Percentiles rank a stretch among this genome's conserved stretches.
Evolutionary conservation across 2,113 vertebrate genomes (phyloP).

Genomic region (Paratilapia polleni): DNA sequence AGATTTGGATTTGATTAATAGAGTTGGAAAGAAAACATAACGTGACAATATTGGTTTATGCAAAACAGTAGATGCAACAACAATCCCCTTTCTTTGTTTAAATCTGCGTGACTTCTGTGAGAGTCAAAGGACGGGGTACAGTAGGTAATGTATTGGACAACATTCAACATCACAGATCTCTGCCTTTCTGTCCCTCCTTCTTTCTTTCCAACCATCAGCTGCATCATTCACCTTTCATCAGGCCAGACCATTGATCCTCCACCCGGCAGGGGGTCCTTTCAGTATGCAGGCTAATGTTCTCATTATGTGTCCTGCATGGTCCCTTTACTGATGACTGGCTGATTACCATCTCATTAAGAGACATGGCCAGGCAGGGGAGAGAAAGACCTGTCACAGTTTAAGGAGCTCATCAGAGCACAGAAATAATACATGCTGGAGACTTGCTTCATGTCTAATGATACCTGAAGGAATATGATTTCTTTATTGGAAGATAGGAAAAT

Average conservation of each 20-base stretch:
- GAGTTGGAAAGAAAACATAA: background rate
- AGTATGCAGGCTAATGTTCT: constrained; percentile 77
- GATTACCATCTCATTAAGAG: constrained; percentile 81
- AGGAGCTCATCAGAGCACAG: constrained; percentile 74
- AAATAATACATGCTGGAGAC: constrained; percentile 68
- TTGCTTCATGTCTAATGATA: constrained; percentile 60
- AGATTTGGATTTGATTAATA: background rate
- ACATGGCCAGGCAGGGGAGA: constrained; percentile 69
- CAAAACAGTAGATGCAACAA: background rate
- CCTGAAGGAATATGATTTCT: constrained; percentile 58
- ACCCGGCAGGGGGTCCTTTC: constrained; percentile 70
- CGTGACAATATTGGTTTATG: background rate
- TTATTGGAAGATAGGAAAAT: constrained; percentile 46
- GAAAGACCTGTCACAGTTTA: constrained; percentile 78
- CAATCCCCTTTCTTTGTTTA: background rate
- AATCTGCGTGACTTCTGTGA: constrained; percentile 1
- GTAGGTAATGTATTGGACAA: constrained; percentile 55
- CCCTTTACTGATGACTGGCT: constrained; percentile 72
- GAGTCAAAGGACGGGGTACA: constrained; percentile 40
- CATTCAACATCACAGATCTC: constrained; percentile 59
- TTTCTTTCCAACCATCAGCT: constrained; percentile 60
- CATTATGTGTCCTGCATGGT: constrained; percentile 77
- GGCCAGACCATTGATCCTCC: constrained; percentile 74
- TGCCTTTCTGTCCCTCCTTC: constrained; percentile 28
- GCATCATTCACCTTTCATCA: constrained; percentile 77